These are phyloP conservation scores for Mimumesa dahlbomi DNA, from an alignment of 2,888 invertebrate genomes.

Conservation along the genomic window DNA sequence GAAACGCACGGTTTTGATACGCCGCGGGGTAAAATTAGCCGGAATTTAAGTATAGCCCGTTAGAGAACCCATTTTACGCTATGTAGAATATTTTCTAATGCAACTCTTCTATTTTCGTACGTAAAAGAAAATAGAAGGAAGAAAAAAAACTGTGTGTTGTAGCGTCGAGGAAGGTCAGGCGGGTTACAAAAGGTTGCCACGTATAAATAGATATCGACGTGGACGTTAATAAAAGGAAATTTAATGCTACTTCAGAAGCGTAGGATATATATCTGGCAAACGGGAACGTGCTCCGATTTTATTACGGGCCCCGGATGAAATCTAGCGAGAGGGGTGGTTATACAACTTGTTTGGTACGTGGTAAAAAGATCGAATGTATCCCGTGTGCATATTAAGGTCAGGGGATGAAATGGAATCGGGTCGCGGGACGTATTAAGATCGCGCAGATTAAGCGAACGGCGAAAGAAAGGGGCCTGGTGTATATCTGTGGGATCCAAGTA, in stretches of 20 bases:
- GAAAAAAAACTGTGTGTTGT: too few relatives aligned
- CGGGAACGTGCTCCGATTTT: neutral
- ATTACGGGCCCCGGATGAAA: constrained; percentile 2
- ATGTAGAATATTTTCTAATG: neutral
- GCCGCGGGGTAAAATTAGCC: neutral
- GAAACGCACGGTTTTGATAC: too few relatives aligned
- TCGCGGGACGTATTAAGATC: constrained; percentile 9
- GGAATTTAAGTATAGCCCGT: neutral
- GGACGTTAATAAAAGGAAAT: constrained; percentile 19
- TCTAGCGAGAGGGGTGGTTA: constrained; percentile 1
- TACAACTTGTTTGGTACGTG: too few relatives aligned
- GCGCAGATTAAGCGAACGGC: neutral
- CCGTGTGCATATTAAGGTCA: neutral
- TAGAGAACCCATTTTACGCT: neutral
- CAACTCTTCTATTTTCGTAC: constrained; percentile 29
- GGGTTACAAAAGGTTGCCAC: constrained; percentile 38
- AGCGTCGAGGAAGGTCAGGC: constrained; percentile 30
- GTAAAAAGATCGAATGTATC: neutral
- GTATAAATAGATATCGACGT: constrained; percentile 51
- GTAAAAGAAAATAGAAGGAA: constrained; percentile 4
- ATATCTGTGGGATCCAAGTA: neutral
- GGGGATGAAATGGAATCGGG: neutral
- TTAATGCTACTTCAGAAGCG: neutral
- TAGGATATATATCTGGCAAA: neutral
- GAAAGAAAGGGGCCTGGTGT: constrained; percentile 2